Base-by-base conservation (phyloP, 2,797 vertebrate species). In the Phaenicophaeus curvirostris region DNA sequence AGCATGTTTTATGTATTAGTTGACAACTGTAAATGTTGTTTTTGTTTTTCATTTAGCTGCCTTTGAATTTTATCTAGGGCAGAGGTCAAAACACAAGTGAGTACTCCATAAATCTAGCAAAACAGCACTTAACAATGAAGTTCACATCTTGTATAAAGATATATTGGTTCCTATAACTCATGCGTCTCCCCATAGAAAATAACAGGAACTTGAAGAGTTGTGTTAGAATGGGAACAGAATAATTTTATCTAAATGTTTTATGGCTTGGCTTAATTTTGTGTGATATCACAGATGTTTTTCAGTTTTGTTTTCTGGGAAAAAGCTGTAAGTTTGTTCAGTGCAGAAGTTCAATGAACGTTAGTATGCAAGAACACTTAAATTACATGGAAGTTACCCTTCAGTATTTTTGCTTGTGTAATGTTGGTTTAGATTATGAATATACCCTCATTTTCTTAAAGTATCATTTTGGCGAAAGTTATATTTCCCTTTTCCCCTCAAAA, bases 31-130 rank as follows among this genome's bases (percentile, higher is more conserved):
- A 80, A 91, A 66, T 81, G 83, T 82, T 91, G 62, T 4, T 46
- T 74, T 88, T 84, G 46, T 24, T 96, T 90, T 80, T 92, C 68
- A 68, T 72, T 89, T 85, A 89, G 13, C 20, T 77, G 5, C 51
- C 62, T 84, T 65, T 89, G 81, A 85, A 92, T 95, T 94, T 95
- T 90, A 94, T 94, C 61, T 87, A 93, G 94, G 58, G 39, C 66
- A 88, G 55, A 86, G 86, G 79, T 77, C 81, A 89, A 89, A 95
- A 77, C 61, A 83, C 14, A 69, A 77, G 44, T 90, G 35, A 92
- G 48, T 51, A 46, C 48, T 94, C 27, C 23, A 21, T 50, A 86
- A 69, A 31, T 91, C 17, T 31, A 86, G 57, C 24, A 94, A 75
- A 89, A 93, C 65, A 89, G 42, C 53, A 39, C 42, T 89, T 76